Conservation (phyloP, 1,140 invertebrate genomes). For the Amyelois transitella region DNA sequence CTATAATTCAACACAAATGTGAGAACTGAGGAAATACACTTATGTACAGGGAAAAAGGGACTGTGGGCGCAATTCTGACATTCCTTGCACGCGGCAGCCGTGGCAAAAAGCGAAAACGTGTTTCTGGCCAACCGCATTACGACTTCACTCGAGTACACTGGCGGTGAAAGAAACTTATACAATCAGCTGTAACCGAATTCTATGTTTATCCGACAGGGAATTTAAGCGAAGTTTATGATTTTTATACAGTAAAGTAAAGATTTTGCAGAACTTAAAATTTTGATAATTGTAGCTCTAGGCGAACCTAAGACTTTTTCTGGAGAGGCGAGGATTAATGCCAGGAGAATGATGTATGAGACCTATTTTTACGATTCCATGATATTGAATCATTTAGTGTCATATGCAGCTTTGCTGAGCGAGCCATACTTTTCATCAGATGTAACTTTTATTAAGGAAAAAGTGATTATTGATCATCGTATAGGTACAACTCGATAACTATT, state of each 20-base stretch:
- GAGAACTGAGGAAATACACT: background rate
- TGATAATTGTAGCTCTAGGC: too few relatives aligned
- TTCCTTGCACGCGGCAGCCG: slow-evolving; percentile 6
- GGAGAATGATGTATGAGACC: too few relatives aligned
- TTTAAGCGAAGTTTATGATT: background rate
- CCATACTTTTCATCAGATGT: too few relatives aligned
- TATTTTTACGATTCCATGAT: too few relatives aligned
- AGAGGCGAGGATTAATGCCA: too few relatives aligned
- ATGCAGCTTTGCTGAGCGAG: too few relatives aligned
- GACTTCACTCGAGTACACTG: background rate
- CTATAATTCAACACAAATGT: background rate
- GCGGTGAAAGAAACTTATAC: background rate
- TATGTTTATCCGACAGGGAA: background rate
- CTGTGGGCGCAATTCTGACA: background rate
- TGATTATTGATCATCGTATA: too few relatives aligned
- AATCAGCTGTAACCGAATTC: background rate
- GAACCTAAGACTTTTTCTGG: too few relatives aligned
- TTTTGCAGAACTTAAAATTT: too few relatives aligned
- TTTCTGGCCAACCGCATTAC: slow-evolving; percentile 18
- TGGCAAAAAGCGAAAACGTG: slow-evolving; percentile 25
- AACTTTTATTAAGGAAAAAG: too few relatives aligned
- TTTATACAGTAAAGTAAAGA: background rate
- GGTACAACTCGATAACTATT: too few relatives aligned
- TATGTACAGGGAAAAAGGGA: slow-evolving; percentile 9
- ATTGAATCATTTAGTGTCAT: too few relatives aligned